These are phyloP conservation scores for Amia ocellicauda DNA, from an alignment of 2,113 vertebrate species.

Conservation along the genomic window DNA sequence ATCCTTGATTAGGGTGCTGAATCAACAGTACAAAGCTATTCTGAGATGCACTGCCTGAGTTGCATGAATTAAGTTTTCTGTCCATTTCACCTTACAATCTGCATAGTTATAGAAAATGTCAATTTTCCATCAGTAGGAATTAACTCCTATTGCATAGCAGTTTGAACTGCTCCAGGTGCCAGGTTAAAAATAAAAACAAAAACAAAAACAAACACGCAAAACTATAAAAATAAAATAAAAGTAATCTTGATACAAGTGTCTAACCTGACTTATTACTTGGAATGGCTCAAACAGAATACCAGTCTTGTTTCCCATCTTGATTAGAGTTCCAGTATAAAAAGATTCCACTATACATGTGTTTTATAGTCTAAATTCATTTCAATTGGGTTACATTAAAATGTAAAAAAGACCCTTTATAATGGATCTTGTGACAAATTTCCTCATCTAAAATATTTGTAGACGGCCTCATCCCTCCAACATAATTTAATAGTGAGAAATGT, in stretches of 20 bases:
- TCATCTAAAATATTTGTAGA: neutral
- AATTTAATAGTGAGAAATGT: no score
- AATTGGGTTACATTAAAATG: no score
- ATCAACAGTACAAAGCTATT: constrained; percentile 41
- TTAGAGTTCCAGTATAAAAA: no score
- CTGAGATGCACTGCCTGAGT: constrained; percentile 64
- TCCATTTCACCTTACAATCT: constrained; percentile 47
- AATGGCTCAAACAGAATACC: constrained; percentile 53
- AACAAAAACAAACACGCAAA: no score
- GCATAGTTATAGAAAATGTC: constrained; percentile 66
- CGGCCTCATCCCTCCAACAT: neutral
- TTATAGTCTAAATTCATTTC: no score
- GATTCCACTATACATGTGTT: no score
- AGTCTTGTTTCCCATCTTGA: constrained; percentile 15
- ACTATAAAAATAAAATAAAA: constrained; percentile 3
- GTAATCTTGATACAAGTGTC: constrained; percentile 10
- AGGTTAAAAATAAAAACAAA: constrained; percentile 6
- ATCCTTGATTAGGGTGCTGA: constrained; percentile 29
- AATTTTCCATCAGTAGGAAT: constrained; percentile 42
- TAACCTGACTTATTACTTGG: constrained; percentile 24
- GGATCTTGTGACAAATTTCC: neutral
- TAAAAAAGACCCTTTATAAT: no score
- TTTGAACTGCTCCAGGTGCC: constrained; percentile 53
- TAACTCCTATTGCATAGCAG: constrained; percentile 64
- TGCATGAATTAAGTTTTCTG: constrained; percentile 46